Evolutionary conservation across 2,113 vertebrate genomes (phyloP), one percentile per base, ranked within the genome.

Genomic region (Lamprotornis superbus): DNA sequence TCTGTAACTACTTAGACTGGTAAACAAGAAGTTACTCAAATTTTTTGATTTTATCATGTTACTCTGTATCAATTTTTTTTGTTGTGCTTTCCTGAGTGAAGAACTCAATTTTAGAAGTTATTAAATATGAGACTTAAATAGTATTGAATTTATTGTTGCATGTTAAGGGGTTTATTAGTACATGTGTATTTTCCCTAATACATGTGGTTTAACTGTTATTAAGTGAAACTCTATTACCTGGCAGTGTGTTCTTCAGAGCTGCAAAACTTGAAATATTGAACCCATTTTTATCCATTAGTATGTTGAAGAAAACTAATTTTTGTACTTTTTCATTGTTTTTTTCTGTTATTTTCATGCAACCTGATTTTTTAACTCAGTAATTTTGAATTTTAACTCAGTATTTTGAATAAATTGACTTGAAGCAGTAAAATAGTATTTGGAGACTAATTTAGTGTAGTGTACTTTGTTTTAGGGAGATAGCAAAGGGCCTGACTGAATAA

Each of bases 401-500:
- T 61, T 84, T 75, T 78, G 7, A 59, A 81, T 49, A 65, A 77
- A 30, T 40, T 47, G 5, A 69, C 24, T 31, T 52, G 40, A 70
- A 81, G 39, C 33, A 27, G n/a, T 59, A 55, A 56, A 81, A 53
- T 16, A 14, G 15, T 33, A 11, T 27, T 79, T 78, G 87, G 56
- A 68, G 52, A 24, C 35, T n/a, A 50, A n/a, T 50, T 59, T 82
- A 78, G 10, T 81, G n/a, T n/a, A 33, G 3, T 24, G 4, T 82
- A 9, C 23, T 92, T 80, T 35, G 18, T 63, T 83, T 85, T 56
- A 46, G 13, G 21, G 39, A 81, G 22, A 28, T 73, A 56, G 17
- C 1, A 2, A 70, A 37, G 11, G 15, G 67, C 6, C 10, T 61
- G 10, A 0, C 15, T 21, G 8, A 9, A 4, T 56, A 50, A 52